Conservation (phyloP, 1,140 invertebrate species). For the Micrasema longulum region DNA sequence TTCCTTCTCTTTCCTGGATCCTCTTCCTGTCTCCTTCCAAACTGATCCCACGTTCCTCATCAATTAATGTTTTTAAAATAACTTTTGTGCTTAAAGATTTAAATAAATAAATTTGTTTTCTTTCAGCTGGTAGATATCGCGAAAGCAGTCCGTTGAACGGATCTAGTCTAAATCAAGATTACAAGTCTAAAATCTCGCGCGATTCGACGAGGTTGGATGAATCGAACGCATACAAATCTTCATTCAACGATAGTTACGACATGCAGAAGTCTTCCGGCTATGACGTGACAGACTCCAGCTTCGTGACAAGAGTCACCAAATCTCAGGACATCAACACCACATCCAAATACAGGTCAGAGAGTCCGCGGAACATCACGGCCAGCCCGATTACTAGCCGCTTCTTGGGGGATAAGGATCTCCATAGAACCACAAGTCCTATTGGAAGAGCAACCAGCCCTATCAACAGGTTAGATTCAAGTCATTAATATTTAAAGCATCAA, state of each 20-base stretch:
- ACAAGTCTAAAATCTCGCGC: constrained; percentile 60
- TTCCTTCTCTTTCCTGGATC: too few species aligned
- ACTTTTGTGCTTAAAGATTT: too few species aligned
- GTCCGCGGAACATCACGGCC: constrained; percentile 62
- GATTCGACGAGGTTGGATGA: constrained; percentile 50
- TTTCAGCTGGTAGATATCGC: constrained; percentile 50
- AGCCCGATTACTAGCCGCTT: constrained; percentile 67
- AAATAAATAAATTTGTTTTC: constrained; percentile 3
- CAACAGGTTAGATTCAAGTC: constrained; percentile 65
- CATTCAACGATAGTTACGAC: constrained; percentile 58
- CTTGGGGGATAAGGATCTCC: constrained; percentile 62
- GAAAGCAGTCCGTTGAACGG: constrained; percentile 49
- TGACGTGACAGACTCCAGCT: constrained; percentile 63
- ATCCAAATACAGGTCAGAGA: constrained; percentile 62
- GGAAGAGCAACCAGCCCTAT: constrained; percentile 66
- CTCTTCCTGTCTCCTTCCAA: too few species aligned
- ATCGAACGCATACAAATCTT: constrained; percentile 63
- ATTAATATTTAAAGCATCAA: too few species aligned
- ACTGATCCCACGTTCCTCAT: neutral
- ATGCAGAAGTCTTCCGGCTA: constrained; percentile 61
- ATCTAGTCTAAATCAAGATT: constrained; percentile 54
- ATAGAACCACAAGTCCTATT: constrained; percentile 58
- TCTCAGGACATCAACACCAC: constrained; percentile 58
- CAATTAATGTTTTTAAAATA: neutral
- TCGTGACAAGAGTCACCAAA: constrained; percentile 60